Evolutionary conservation across 2,888 invertebrate genomes (phyloP).

Genomic region (Philereme vetulata): DNA sequence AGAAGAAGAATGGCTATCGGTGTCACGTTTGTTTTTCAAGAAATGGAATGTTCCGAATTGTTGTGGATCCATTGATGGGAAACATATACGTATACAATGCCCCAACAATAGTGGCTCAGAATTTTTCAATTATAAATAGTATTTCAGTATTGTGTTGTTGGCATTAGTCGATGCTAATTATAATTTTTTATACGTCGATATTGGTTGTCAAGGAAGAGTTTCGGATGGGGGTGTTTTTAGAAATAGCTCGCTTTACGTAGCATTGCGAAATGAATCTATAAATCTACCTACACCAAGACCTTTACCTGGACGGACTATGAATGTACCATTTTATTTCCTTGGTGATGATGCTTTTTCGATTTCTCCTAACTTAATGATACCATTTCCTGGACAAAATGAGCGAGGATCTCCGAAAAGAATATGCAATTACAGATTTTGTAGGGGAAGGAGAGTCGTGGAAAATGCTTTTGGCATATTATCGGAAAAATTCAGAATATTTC

Average conservation of each 20-base stretch:
- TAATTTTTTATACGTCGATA: too few relatives aligned
- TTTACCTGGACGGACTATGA: slow-evolving; percentile 21
- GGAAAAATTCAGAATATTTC: slow-evolving; percentile 33
- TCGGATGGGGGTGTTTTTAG: too few relatives aligned
- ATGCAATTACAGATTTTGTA: slow-evolving; percentile 28
- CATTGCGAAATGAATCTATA: slow-evolving; percentile 27
- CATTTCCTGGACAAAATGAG: slow-evolving; percentile 28
- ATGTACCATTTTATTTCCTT: slow-evolving; percentile 23
- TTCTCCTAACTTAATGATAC: slow-evolving; percentile 27
- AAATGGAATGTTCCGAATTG: too few relatives aligned
- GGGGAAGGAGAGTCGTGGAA: slow-evolving; percentile 27
- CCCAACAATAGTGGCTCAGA: too few relatives aligned
- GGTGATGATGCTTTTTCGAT: slow-evolving; percentile 29
- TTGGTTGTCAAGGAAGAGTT: too few relatives aligned
- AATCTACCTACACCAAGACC: slow-evolving; percentile 24
- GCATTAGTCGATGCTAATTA: too few relatives aligned
- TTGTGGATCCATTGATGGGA: too few relatives aligned
- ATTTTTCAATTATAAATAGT: too few relatives aligned
- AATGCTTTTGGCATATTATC: slow-evolving; percentile 13
- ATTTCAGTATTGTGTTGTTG: too few relatives aligned
- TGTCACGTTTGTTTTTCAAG: slow-evolving; percentile 26
- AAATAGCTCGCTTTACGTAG: too few relatives aligned
- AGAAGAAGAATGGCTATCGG: too few relatives aligned
- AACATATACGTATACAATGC: too few relatives aligned
- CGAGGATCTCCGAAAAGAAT: slow-evolving; percentile 29